These are phyloP conservation scores for Steinernema carpocapsae DNA, from an alignment of 2,888 invertebrate species.

Conservation along the genomic window DNA sequence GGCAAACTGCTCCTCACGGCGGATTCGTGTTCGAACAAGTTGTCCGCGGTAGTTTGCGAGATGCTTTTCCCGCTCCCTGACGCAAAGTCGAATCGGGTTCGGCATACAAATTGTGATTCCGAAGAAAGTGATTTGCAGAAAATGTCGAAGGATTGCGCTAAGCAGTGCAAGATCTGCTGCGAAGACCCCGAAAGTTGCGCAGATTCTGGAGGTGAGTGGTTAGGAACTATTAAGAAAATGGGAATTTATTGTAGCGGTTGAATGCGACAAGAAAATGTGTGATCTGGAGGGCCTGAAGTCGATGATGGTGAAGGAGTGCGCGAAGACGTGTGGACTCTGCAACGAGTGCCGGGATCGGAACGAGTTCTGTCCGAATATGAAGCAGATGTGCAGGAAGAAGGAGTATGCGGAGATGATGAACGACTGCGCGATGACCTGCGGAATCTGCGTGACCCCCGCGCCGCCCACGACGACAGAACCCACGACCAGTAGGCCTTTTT, in stretches of 20 bases:
- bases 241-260: not conserved
- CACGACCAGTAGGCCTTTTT: not conserved
- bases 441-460: not conserved
- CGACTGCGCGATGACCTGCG: conserved; percentile 8
- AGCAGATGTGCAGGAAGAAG: not conserved
- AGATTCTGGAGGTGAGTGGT: not conserved
- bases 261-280: not conserved
- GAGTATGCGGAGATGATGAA: conserved; percentile 7
- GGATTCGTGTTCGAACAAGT: not conserved
- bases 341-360: not conserved
- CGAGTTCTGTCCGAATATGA: not conserved
- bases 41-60: not conserved
- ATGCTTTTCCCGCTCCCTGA: conserved; percentile 10
- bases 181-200: conserved; percentile 21
- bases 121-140: not conserved
- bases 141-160: not conserved
- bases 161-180: conserved; percentile 3
- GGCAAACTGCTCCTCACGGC: conserved; percentile 16
- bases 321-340: not conserved
- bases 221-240: not conserved
- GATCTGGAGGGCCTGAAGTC: not conserved
- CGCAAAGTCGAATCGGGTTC: not conserved
- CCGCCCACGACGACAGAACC: not conserved
- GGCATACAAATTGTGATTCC: not conserved
- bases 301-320: conserved; percentile 16